phyloP scores from a whole-genome alignment of 1,140 invertebrate species.

The Lepidurus packardi region DNA sequence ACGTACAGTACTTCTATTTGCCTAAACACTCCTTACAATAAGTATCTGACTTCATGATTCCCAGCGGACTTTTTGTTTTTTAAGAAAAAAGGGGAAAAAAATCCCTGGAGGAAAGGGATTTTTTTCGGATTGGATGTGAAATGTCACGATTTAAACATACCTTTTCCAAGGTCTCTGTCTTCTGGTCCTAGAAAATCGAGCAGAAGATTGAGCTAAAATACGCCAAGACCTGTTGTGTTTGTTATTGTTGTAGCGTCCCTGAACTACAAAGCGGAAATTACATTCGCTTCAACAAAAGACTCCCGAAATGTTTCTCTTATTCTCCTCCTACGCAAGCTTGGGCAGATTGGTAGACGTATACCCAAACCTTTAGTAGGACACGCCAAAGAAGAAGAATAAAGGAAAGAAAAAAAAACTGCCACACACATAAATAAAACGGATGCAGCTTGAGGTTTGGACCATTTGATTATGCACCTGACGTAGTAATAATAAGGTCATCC shows the following conservation, averaged over 20 bases:
- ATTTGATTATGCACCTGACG: not conserved
- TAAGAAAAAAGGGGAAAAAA: not conserved
- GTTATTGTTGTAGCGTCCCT: conserved; percentile 8
- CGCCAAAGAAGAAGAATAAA: too few relatives aligned
- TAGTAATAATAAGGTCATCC: not conserved
- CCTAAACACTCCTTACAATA: too few relatives aligned
- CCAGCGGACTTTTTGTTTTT: too few relatives aligned
- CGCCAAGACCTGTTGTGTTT: not conserved
- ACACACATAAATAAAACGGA: conserved; percentile 9
- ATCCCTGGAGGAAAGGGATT: not conserved
- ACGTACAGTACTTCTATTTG: too few relatives aligned
- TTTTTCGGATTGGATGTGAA: not conserved
- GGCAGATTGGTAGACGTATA: not conserved
- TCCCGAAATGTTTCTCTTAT: not conserved
- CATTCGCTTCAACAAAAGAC: not conserved
- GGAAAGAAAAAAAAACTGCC: not conserved
- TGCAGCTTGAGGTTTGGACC: not conserved
- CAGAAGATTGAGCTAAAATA: not conserved
- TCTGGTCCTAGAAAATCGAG: not conserved
- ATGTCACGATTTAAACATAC: not conserved
- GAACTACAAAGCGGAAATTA: not conserved
- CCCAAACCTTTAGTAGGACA: too few relatives aligned
- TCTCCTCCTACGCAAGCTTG: not conserved
- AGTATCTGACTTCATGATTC: too few relatives aligned
- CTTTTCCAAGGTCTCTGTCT: not conserved